Conservation (phyloP, 2,797 vertebrate genomes). For the Liasis olivaceus region DNA sequence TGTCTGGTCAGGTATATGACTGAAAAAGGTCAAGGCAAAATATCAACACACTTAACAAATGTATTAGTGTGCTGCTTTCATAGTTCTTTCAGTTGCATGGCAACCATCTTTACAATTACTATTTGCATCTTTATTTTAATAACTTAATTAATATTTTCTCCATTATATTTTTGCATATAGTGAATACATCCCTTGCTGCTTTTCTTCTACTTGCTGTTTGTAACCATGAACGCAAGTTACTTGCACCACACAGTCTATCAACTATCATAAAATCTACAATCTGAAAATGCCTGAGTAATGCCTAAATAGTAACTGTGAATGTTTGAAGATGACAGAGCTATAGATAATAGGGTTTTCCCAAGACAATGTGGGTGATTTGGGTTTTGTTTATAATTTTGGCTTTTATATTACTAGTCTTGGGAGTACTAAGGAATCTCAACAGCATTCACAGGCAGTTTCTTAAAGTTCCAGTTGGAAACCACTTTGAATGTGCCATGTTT, state of each 20-base stretch:
- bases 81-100: constrained; percentile 64
- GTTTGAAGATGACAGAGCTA: not conserved
- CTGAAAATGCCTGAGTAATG: fast-evolving
- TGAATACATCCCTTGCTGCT: constrained; percentile 49
- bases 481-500: not conserved
- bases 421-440: not conserved
- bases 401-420: not conserved
- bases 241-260: constrained; percentile 37
- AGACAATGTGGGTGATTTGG: not conserved
- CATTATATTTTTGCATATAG: constrained; percentile 69
- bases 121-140: constrained; percentile 70
- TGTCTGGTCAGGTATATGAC: constrained; percentile 60
- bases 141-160: constrained; percentile 77
- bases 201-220: not conserved
- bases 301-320: not conserved
- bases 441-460: not conserved
- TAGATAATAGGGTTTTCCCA: too few species aligned
- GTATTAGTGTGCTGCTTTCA: constrained; percentile 56
- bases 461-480: not conserved
- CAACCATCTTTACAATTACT: constrained; percentile 73
- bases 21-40: constrained; percentile 74
- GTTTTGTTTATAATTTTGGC: not conserved
- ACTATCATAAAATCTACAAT: constrained; percentile 29
- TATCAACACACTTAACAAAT: constrained; percentile 69
- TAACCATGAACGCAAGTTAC: not conserved